Evolutionary conservation across 2,113 vertebrate genomes (phyloP).

Genomic region (Xiphophorus couchianus): DNA sequence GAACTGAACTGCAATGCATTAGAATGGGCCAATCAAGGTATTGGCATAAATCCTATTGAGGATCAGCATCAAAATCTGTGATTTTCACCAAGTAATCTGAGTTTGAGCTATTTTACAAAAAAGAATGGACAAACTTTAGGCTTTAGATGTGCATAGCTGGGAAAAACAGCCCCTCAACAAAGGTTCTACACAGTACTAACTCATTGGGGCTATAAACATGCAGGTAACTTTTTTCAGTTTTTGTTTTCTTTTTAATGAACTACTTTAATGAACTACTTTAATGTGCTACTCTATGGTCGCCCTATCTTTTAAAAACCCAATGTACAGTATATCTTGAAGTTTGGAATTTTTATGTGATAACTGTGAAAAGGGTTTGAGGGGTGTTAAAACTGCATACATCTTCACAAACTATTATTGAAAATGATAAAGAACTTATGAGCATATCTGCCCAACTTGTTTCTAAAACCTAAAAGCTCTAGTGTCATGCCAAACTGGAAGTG

Average conservation of each 20-base stretch:
- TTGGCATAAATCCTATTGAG: too few species aligned
- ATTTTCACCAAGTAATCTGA: background rate
- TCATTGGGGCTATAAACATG: background rate
- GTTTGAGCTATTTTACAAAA: background rate
- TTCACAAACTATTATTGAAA: background rate
- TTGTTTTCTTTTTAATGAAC: background rate
- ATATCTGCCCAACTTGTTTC: background rate
- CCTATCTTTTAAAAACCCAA: background rate
- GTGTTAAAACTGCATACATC: background rate
- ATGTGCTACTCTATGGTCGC: background rate
- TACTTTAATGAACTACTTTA: background rate
- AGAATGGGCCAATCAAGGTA: too few species aligned
- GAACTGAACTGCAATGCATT: too few species aligned
- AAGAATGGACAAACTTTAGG: background rate
- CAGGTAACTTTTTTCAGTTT: background rate
- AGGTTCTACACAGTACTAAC: background rate
- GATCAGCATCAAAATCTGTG: too few species aligned
- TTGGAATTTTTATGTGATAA: background rate
- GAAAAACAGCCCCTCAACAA: background rate
- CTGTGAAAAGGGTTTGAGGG: background rate
- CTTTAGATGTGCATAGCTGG: background rate
- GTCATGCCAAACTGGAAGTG: conserved; percentile 25
- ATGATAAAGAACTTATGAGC: conserved; percentile 8
- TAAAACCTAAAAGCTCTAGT: background rate
- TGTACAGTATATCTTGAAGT: background rate